A percentile compares a stretch with the other conserved stretches of the same genome.
These are phyloP conservation scores for Cacoxenus indagator DNA, from an alignment of 2,888 invertebrate genomes.

Conservation along the genomic window DNA sequence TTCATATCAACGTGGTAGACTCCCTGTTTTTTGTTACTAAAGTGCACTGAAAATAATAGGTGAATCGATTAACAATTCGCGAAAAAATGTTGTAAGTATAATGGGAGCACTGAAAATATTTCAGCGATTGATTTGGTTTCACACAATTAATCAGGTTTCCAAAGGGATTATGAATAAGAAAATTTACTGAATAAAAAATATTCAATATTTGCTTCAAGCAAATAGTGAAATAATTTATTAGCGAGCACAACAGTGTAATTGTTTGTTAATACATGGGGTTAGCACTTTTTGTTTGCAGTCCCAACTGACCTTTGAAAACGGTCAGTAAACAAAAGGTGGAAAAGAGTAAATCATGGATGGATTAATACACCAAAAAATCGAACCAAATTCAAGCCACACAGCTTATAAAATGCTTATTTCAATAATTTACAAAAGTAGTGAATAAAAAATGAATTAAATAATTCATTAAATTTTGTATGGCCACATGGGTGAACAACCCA, in stretches of 20 bases:
- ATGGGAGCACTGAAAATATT: background rate
- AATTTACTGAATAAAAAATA: background rate
- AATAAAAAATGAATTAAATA: background rate
- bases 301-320: constrained; percentile 5
- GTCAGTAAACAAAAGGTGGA: background rate
- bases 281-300: background rate
- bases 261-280: background rate
- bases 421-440: constrained; percentile 2
- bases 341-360: constrained; percentile 2
- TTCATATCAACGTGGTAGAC: no score
- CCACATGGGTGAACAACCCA: no score
- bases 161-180: background rate
- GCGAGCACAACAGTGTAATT: background rate
- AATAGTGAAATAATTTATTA: no score
- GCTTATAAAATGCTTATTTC: background rate
- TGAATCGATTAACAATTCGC: no score
- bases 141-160: no score
- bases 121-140: no score
- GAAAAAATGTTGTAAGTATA: no score
- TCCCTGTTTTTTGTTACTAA: no score
- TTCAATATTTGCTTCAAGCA: no score
- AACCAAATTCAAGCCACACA: background rate
- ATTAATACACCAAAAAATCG: background rate
- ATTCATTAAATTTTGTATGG: constrained; percentile 7
- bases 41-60: no score